Evolutionary conservation across 2,888 invertebrate genomes (phyloP), one percentile per base, ranked within the genome.

Genomic region (Leptopilina syphax): DNA sequence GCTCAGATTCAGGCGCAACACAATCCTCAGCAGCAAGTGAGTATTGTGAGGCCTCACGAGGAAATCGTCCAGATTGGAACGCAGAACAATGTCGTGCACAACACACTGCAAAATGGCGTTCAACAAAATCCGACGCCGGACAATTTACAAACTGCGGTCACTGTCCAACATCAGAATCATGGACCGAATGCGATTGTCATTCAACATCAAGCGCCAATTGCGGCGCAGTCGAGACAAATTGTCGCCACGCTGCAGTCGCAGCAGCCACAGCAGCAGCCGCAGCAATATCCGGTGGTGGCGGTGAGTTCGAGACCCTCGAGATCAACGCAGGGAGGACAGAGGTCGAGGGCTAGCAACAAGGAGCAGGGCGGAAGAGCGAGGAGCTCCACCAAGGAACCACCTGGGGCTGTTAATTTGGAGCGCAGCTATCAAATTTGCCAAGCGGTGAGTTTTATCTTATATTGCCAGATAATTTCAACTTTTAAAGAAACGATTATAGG

Each of bases 371-470:
- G 91, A 12, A 86, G 92, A 77, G 89, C 91, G 44, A 88, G 91
- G 73, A 94, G 93, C 85, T 93, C 94, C 8, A 96, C 95, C 88
- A 96, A 96, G 91, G 95, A 97, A 82, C 97, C 97, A 0, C 97
- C 97, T 0, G 97, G 97, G 1, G 97, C 97, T 5, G 97, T 98
- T 57, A 98, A 98, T 92, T 93, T 98, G 78, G 98, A 98, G 91
- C 94, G 98, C 79, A 98, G 98, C 90, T 97, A 98, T 92, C 98
- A 98, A 93, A 98, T 98, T 87, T 97, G 97, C 88, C 96, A 96
- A 92, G 96, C 96, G 66, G 96, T 96, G 86, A 18, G 18, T 18
- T 18, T 18, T 18, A 18, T 18, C 18, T 18, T 18, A 0, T 18
- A 18, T 18, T 18, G 0, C 18, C 18, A 18, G 18, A 18, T 18